phyloP scores from a whole-genome alignment of 2,113 vertebrate genomes.

The Tursiops truncatus region DNA sequence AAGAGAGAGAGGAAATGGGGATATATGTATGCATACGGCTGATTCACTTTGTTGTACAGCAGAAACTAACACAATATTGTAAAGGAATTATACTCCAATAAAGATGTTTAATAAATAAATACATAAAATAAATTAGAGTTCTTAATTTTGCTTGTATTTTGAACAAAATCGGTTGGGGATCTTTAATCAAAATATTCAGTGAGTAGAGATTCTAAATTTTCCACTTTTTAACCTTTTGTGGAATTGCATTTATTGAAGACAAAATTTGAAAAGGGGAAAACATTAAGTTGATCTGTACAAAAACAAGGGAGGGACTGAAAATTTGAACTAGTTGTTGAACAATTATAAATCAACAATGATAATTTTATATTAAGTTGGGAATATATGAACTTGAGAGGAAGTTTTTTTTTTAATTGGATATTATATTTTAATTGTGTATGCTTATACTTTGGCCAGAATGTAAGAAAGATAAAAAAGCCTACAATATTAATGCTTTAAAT shows the following conservation, averaged over 20 bases:
- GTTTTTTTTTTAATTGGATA: neutral
- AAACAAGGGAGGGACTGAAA: neutral
- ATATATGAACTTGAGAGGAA: neutral
- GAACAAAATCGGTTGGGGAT: neutral
- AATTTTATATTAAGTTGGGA: neutral
- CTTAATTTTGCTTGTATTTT: slow-evolving; percentile 2
- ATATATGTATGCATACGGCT: no score
- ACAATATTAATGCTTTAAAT: neutral
- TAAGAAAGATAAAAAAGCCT: neutral
- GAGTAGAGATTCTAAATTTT: neutral
- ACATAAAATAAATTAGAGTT: neutral
- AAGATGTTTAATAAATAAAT: no score
- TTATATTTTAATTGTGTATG: neutral
- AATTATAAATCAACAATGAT: neutral
- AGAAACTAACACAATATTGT: no score
- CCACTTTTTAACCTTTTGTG: neutral
- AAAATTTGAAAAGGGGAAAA: neutral
- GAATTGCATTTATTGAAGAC: neutral
- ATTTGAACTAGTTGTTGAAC: neutral
- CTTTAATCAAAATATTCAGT: neutral
- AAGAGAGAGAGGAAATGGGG: no score
- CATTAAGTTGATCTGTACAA: neutral
- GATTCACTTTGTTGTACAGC: no score
- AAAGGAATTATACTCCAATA: no score
- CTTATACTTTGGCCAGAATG: neutral